Evolutionary conservation across 1,140 invertebrate genomes (phyloP).

Genomic region (Pentalonia nigronervosa): DNA sequence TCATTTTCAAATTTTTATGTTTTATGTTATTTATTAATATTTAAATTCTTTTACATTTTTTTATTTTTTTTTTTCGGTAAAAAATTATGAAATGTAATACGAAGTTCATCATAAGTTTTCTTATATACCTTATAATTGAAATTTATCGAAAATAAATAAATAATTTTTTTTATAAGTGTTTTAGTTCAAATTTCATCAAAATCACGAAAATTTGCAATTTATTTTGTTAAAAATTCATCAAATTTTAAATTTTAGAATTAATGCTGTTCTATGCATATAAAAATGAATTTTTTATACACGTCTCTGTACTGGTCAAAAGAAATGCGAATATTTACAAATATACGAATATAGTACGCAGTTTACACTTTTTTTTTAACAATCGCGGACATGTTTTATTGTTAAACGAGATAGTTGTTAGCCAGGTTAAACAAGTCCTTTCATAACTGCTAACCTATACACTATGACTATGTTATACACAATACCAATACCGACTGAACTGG

Average conservation of each 20-base stretch:
- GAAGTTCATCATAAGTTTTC: not conserved
- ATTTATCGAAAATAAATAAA: not conserved
- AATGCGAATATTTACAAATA: not conserved
- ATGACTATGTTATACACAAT: not conserved
- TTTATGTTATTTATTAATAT: too few species aligned
- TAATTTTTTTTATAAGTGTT: too few species aligned
- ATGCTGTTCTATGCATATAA: too few species aligned
- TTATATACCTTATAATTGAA: not conserved
- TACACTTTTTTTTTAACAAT: not conserved
- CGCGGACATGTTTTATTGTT: not conserved
- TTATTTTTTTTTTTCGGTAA: too few species aligned
- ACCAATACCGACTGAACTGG: not conserved
- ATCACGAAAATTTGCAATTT: not conserved
- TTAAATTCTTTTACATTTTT: too few species aligned
- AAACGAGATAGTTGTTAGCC: slow-evolving; percentile 2
- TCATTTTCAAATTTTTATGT: too few species aligned
- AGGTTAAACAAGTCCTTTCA: slow-evolving; percentile 13
- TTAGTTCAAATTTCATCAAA: not conserved
- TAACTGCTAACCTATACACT: not conserved
- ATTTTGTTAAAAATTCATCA: not conserved
- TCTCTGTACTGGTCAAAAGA: not conserved
- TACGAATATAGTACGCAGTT: not conserved
- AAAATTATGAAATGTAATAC: too few species aligned
- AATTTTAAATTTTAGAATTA: not conserved
- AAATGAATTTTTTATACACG: not conserved